phyloP scores from a whole-genome alignment of 2,888 invertebrate species.

The Coelinius sp. region DNA sequence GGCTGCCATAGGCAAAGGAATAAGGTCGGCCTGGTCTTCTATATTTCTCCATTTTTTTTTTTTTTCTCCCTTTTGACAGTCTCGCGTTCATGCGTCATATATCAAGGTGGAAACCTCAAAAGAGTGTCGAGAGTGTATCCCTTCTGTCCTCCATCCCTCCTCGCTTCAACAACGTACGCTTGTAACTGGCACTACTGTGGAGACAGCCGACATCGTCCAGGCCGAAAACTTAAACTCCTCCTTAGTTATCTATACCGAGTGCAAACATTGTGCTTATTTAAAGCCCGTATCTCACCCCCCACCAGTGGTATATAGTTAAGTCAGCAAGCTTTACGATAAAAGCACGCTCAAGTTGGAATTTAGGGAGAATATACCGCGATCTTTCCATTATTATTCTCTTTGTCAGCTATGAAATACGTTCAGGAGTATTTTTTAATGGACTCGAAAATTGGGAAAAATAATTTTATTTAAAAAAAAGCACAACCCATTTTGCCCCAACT shows the following conservation, averaged over 20 bases:
- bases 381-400: conserved; percentile 4
- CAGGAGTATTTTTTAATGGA: not conserved
- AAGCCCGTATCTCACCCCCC: conserved; percentile 55
- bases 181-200: not conserved
- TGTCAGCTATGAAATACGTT: not conserved
- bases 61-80: conserved; percentile 34
- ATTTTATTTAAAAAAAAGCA: not conserved
- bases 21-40: conserved; percentile 31
- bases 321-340: conserved; percentile 59
- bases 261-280: conserved; percentile 63
- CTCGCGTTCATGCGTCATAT: conserved; percentile 42
- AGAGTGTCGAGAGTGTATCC: conserved; percentile 46
- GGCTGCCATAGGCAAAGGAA: conserved; percentile 18
- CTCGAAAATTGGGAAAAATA: not conserved
- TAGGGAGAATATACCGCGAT: conserved; percentile 15
- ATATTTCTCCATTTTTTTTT: conserved; percentile 36
- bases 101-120: conserved; percentile 49
- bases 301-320: conserved; percentile 53
- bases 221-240: conserved; percentile 42
- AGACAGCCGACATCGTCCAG: conserved; percentile 21
- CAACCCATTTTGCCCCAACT: too few relatives aligned
- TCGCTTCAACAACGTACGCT: not conserved
- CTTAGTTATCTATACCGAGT: conserved; percentile 51
- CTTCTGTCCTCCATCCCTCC: conserved; percentile 27
- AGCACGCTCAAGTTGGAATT: conserved; percentile 47